These are phyloP conservation scores for Excalfactoria chinensis DNA, from an alignment of 2,113 vertebrate genomes.

Conservation along the genomic window DNA sequence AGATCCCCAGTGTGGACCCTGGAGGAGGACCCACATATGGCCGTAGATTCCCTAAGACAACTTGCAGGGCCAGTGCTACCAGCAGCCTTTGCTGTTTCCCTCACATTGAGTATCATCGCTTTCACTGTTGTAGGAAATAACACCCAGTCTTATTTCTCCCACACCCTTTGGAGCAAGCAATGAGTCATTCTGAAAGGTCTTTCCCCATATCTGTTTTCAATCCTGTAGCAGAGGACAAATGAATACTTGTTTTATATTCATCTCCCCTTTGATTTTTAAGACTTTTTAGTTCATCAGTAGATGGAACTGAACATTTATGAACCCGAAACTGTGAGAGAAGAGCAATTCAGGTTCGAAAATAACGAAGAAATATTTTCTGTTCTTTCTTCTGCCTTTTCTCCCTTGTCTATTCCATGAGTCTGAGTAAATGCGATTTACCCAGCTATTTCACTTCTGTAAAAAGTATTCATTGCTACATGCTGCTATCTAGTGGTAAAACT, in stretches of 20 bases:
- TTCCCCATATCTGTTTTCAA: not conserved
- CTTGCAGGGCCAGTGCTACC: rapidly evolving
- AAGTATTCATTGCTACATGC: conserved; percentile 11
- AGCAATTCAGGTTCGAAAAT: rapidly evolving
- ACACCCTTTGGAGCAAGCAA: not conserved
- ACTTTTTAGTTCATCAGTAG: not conserved
- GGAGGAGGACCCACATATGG: not conserved
- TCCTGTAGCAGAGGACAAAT: not conserved
- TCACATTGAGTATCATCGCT: not conserved
- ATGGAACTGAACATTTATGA: not conserved
- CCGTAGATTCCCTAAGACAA: not conserved
- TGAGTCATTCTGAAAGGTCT: not conserved
- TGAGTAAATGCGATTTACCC: rapidly evolving
- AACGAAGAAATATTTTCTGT: not conserved
- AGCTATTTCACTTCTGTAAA: not conserved
- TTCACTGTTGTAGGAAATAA: not conserved
- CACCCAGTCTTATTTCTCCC: not conserved
- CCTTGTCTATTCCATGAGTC: not conserved
- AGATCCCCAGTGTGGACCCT: not conserved
- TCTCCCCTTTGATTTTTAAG: not conserved
- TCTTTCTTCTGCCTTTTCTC: not conserved
- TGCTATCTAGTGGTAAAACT: conserved; percentile 58
- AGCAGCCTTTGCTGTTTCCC: not conserved
- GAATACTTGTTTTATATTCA: not conserved
- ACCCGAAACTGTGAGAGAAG: not conserved